Percentiles rank a stretch among this genome's conserved stretches.
Evolutionary conservation across 2,113 vertebrate genomes (phyloP).

Genomic region (Siniperca knerii): DNA sequence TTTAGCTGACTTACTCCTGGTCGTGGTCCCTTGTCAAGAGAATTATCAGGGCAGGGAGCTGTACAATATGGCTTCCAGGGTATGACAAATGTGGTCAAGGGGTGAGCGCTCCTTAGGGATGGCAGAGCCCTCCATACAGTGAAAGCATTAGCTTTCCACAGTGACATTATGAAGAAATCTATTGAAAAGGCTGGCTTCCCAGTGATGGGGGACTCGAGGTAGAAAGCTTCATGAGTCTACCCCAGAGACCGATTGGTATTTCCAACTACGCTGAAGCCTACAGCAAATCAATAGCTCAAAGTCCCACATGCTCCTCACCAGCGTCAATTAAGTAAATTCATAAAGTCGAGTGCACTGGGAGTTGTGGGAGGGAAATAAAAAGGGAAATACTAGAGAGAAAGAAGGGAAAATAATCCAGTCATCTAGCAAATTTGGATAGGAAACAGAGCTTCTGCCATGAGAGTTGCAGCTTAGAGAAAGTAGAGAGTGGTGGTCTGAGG

Average conservation of each 20-base stretch:
- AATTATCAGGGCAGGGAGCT: constrained; percentile 57
- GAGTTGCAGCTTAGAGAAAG: constrained; percentile 38
- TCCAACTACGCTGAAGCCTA: constrained; percentile 69
- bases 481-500: constrained; percentile 27
- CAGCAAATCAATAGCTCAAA: constrained; percentile 80
- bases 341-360: constrained; percentile 73
- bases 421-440: constrained; percentile 51
- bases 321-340: constrained; percentile 83
- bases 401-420: constrained; percentile 28
- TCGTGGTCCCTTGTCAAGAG: constrained; percentile 64
- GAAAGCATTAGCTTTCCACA: constrained; percentile 75
- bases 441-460: constrained; percentile 39
- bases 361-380: constrained; percentile 32
- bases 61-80: constrained; percentile 67
- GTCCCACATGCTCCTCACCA: constrained; percentile 72
- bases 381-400: constrained; percentile 15
- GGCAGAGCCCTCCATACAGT: constrained; percentile 46
- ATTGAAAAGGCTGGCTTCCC: constrained; percentile 63
- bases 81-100: constrained; percentile 76
- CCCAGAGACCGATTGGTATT: constrained; percentile 81
- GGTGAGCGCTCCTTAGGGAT: constrained; percentile 63
- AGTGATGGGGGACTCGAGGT: constrained; percentile 64
- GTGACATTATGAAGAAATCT: constrained; percentile 81
- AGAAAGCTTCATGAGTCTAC: constrained; percentile 69
- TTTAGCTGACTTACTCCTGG: constrained; percentile 61